These are phyloP conservation scores for Catocala fraxini DNA, from an alignment of 2,888 invertebrate genomes.

Conservation along the genomic window DNA sequence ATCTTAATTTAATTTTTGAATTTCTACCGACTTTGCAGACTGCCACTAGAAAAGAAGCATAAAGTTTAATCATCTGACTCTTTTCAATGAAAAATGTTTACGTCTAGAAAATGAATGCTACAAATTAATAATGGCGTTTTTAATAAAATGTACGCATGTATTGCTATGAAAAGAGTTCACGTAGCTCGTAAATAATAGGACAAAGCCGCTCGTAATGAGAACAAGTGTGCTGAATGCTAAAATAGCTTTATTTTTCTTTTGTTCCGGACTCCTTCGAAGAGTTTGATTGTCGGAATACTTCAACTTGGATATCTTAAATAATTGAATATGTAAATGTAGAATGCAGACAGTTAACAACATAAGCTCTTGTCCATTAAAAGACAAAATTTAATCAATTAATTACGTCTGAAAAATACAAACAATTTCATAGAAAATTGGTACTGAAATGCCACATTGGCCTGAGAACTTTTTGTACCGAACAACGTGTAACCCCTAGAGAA, in stretches of 20 bases:
- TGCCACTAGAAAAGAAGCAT: not conserved
- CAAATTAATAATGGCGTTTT: slow-evolving; percentile 41
- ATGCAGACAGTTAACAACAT: no score
- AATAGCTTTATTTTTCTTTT: slow-evolving; percentile 51
- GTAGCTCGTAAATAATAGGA: slow-evolving; percentile 60
- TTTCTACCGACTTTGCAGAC: not conserved
- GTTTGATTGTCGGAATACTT: slow-evolving; percentile 39
- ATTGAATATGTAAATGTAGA: slow-evolving; percentile 11
- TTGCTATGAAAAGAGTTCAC: slow-evolving; percentile 51
- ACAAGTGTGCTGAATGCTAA: slow-evolving; percentile 60
- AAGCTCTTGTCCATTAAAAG: no score
- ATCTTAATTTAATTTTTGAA: no score
- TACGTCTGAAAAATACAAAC: no score
- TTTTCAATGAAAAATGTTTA: slow-evolving; percentile 20
- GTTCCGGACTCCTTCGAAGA: slow-evolving; percentile 34
- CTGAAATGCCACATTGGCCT: no score
- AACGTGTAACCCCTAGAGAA: no score
- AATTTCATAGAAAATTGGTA: no score
- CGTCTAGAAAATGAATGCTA: slow-evolving; percentile 32
- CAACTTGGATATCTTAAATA: slow-evolving; percentile 16
- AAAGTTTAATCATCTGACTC: slow-evolving; percentile 2
- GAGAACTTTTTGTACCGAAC: no score
- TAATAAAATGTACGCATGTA: slow-evolving; percentile 39
- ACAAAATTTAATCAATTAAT: no score
- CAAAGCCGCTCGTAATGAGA: slow-evolving; percentile 57